Conservation (phyloP, 2,113 vertebrate species). For the Dipodomys ordii region DNA sequence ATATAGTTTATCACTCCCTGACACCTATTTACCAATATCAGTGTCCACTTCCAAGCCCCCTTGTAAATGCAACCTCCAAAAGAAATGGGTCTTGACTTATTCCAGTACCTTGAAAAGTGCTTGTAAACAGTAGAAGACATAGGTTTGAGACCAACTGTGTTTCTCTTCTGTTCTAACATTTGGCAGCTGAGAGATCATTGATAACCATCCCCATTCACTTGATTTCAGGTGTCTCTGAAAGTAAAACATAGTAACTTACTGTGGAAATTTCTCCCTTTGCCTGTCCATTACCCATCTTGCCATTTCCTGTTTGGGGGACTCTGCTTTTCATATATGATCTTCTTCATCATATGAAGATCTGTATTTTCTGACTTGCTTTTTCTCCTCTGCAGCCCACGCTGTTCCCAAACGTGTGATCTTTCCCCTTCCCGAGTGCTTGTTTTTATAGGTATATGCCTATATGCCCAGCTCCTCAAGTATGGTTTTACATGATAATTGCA, state of each 20-base stretch:
- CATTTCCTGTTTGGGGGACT: background rate
- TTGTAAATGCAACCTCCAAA: background rate
- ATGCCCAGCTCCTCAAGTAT: conserved; percentile 36
- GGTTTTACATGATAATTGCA: background rate
- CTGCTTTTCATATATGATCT: conserved; percentile 13
- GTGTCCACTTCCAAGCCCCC: background rate
- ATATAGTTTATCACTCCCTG: background rate
- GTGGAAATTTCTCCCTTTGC: background rate
- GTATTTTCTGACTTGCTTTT: conserved; percentile 20
- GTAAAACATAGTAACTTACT: background rate
- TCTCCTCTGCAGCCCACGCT: background rate
- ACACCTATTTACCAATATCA: background rate
- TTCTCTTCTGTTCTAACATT: background rate
- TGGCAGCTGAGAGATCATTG: conserved; percentile 1
- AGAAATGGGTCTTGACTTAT: background rate
- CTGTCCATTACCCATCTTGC: background rate
- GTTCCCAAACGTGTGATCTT: no score
- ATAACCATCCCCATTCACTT: background rate
- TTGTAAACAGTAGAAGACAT: background rate
- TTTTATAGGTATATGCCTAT: background rate
- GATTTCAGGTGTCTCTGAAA: background rate
- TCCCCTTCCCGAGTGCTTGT: background rate
- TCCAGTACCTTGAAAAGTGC: background rate
- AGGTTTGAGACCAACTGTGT: background rate
- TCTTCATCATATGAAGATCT: conserved; percentile 23